Evolutionary conservation across 2,888 invertebrate genomes (phyloP).

Genomic region (Tillus elongatus): DNA sequence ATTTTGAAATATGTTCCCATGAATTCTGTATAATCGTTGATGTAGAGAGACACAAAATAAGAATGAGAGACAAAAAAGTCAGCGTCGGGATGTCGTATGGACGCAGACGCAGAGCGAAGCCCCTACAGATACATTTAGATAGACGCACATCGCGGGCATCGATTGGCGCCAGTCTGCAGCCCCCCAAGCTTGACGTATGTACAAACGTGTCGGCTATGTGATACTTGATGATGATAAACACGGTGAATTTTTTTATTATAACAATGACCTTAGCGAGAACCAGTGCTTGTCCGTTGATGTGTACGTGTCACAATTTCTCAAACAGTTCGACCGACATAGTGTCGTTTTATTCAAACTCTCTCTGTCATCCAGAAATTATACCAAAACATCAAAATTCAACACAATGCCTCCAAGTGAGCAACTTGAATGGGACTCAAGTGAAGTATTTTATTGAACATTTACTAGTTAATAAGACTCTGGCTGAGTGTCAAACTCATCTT

Average conservation of each 20-base stretch:
- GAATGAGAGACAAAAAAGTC: too few relatives aligned
- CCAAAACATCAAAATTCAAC: neutral
- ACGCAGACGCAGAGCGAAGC: neutral
- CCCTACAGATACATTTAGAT: neutral
- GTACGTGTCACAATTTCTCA: neutral
- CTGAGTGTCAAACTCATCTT: too few relatives aligned
- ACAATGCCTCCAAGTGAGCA: neutral
- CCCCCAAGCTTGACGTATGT: neutral
- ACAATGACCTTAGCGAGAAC: neutral
- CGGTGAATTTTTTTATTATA: neutral
- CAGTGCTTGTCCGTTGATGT: conserved; percentile 1
- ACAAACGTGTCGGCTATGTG: conserved; percentile 1
- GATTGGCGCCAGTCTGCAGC: neutral
- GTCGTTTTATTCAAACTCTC: too few relatives aligned
- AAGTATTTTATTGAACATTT: too few relatives aligned
- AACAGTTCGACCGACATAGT: too few relatives aligned
- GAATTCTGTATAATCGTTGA: too few relatives aligned
- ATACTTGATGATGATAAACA: neutral
- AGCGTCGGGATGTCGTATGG: conserved; percentile 1
- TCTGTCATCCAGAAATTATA: too few relatives aligned
- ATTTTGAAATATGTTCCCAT: too few relatives aligned
- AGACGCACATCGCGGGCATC: neutral
- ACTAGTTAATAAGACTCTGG: too few relatives aligned
- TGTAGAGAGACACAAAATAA: too few relatives aligned
- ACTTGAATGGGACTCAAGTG: too few relatives aligned